Percentiles rank a stretch among this genome's conserved stretches.
Evolutionary conservation across 2,113 vertebrate species (phyloP).

Genomic region (Otocyon megalotis): DNA sequence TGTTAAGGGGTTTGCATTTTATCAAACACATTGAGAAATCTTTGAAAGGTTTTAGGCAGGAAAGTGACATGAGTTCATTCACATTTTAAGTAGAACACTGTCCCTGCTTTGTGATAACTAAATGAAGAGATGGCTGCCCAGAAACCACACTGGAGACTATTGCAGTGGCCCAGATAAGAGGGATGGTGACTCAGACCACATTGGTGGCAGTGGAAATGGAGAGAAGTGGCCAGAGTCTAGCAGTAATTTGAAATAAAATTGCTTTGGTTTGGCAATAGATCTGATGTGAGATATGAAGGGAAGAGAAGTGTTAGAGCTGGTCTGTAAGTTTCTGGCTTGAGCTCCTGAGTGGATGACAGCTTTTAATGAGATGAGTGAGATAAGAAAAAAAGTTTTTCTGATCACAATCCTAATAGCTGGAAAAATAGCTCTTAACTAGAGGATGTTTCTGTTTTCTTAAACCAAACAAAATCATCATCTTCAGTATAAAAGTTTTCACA

Average conservation of each 20-base stretch:
- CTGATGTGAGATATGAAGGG: background rate
- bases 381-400: background rate
- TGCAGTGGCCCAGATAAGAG: background rate
- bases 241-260: background rate
- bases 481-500: background rate
- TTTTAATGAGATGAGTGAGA: background rate
- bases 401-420: background rate
- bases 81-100: background rate
- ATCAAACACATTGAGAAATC: background rate
- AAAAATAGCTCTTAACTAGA: background rate
- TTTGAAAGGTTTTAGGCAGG: background rate
- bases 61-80: background rate
- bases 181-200: background rate
- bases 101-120: background rate
- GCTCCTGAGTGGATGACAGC: background rate
- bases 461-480: constrained; percentile 20
- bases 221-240: background rate
- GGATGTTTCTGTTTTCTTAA: constrained; percentile 7
- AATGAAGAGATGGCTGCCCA: background rate
- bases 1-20: background rate
- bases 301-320: background rate
- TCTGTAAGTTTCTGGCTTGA: background rate
- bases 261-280: background rate
- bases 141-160: background rate
- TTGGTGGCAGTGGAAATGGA: background rate